These are phyloP conservation scores for Dryobota labecula DNA, from an alignment of 2,888 invertebrate species.

Conservation along the genomic window DNA sequence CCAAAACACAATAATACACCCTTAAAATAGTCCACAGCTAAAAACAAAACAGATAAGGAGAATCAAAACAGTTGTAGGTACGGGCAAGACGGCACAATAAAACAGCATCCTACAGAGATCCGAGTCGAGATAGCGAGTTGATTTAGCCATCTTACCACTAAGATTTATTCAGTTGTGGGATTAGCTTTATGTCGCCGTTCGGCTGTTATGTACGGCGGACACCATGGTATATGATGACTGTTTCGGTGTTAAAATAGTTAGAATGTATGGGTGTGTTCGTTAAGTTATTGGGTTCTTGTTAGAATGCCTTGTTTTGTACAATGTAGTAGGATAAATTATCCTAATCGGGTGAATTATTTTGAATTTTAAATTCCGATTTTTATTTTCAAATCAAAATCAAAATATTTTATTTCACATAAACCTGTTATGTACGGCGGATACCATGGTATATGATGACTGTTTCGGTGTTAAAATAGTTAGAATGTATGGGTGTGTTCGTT, in stretches of 20 bases:
- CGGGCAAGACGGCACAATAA: conserved; percentile 65
- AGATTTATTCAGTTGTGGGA: conserved; percentile 80
- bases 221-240: conserved; percentile 66
- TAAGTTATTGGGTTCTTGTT: conserved; percentile 45
- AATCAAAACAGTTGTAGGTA: conserved; percentile 70
- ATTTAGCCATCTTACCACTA: conserved; percentile 83
- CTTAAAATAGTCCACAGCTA: conserved; percentile 53
- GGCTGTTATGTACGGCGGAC: conserved; percentile 69
- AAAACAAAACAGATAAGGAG: conserved; percentile 64
- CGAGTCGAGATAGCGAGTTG: conserved; percentile 82
- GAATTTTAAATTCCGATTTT: background rate
- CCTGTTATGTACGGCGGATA: conserved; percentile 69
- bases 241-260: conserved; percentile 65
- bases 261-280: conserved; percentile 55
- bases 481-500: conserved; percentile 54
- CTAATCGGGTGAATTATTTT: background rate
- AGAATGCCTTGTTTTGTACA: conserved; percentile 38
- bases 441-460: conserved; percentile 65
- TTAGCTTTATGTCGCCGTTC: conserved; percentile 83
- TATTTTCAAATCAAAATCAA: too few relatives aligned
- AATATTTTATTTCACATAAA: too few relatives aligned
- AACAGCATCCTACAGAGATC: conserved; percentile 80
- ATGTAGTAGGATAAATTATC: background rate
- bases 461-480: conserved; percentile 65
- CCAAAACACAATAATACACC: conserved; percentile 30